Percentiles rank a stretch among this genome's conserved stretches.
Conservation (phyloP, 2,888 invertebrate species). For the Eilema depressum region DNA sequence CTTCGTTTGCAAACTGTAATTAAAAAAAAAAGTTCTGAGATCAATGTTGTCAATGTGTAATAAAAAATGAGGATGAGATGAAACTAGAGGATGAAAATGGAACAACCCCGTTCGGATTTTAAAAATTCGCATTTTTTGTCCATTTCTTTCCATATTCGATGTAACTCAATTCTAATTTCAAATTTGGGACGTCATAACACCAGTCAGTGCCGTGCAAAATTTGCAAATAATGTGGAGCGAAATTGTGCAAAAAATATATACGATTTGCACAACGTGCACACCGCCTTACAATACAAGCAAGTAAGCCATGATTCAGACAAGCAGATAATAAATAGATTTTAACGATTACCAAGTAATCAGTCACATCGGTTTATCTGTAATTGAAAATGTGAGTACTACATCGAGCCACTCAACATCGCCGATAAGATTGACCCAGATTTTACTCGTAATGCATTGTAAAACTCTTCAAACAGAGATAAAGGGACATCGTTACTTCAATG, state of each 20-base stretch:
- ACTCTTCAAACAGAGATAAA: constrained; percentile 34
- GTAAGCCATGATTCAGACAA: constrained; percentile 23
- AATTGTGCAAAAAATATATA: too few species aligned
- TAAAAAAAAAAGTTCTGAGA: background rate
- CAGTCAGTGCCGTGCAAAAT: too few species aligned
- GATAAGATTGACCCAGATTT: constrained; percentile 52
- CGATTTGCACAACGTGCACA: too few species aligned
- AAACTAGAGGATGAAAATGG: too few species aligned
- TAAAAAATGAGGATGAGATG: too few species aligned
- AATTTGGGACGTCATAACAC: too few species aligned
- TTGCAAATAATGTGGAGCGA: too few species aligned
- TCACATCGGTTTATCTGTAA: constrained; percentile 45
- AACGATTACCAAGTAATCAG: constrained; percentile 45
- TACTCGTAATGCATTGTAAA: constrained; percentile 26
- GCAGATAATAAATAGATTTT: constrained; percentile 38
- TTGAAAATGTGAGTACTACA: constrained; percentile 50
- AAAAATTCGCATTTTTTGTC: too few species aligned
- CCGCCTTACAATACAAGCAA: background rate
- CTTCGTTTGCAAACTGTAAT: background rate
- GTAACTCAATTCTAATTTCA: too few species aligned
- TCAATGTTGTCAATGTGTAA: too few species aligned
- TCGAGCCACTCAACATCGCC: constrained; percentile 37
- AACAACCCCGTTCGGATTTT: too few species aligned
- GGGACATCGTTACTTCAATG: background rate
- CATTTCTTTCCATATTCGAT: too few species aligned